phyloP scores from a whole-genome alignment of 2,797 vertebrate genomes.

The Dendrocincla fuliginosa region DNA sequence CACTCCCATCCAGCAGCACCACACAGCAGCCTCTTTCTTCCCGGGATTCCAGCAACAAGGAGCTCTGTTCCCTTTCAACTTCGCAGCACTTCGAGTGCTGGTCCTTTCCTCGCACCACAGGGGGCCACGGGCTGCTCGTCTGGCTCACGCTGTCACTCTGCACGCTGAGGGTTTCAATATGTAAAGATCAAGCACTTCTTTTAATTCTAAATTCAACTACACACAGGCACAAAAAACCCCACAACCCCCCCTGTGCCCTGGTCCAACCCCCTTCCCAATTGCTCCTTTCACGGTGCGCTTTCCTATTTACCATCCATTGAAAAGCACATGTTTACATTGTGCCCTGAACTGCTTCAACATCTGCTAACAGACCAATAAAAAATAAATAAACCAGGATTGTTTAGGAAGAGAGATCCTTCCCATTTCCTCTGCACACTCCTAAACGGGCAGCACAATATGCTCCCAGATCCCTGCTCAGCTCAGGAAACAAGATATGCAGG shows the following conservation, averaged over 20 bases:
- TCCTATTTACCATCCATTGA: slow-evolving; percentile 20
- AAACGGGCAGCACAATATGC: slow-evolving; percentile 50
- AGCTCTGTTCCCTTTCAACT: slow-evolving; percentile 66
- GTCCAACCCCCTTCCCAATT: neutral
- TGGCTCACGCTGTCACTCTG: slow-evolving; percentile 63
- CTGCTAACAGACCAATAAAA: slow-evolving; percentile 74
- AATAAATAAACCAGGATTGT: slow-evolving; percentile 69
- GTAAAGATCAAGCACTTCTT: slow-evolving; percentile 67
- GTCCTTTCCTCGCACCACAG: slow-evolving; percentile 77
- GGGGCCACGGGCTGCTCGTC: slow-evolving; percentile 65
- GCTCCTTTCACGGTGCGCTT: neutral
- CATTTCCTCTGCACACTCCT: slow-evolving; percentile 25
- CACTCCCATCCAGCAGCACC: slow-evolving; percentile 71
- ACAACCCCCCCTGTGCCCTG: neutral
- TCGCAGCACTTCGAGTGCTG: slow-evolving; percentile 65
- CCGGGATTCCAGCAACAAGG: neutral
- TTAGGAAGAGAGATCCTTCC: slow-evolving; percentile 64
- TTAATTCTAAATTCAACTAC: slow-evolving; percentile 61
- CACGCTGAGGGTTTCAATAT: slow-evolving; percentile 70
- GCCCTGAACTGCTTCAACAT: slow-evolving; percentile 68
- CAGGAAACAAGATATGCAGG: neutral
- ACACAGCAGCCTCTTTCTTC: slow-evolving; percentile 53
- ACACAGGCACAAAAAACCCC: neutral
- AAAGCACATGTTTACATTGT: slow-evolving; percentile 52
- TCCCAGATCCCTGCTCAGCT: neutral